Evolutionary conservation across 2,888 invertebrate genomes (phyloP).

Genomic region (Linnaemya vulpina): DNA sequence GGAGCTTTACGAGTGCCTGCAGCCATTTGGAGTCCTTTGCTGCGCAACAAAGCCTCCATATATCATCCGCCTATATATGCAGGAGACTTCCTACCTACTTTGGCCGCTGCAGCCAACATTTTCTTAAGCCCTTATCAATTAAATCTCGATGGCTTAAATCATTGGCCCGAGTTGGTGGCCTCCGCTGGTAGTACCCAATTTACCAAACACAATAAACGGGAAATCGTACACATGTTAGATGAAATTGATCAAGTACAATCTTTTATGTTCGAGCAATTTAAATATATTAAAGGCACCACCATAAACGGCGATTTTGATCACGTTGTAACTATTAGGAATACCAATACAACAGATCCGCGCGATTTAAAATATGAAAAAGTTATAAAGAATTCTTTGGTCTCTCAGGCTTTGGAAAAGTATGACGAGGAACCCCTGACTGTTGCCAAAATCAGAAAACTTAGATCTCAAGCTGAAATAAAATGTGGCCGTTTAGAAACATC

Average conservation of each 20-base stretch:
- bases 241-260: conserved; percentile 83
- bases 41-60: conserved; percentile 84
- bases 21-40: conserved; percentile 88
- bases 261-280: conserved; percentile 76
- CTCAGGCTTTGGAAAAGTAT: conserved; percentile 73
- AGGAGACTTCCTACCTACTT: conserved; percentile 92
- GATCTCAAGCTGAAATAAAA: conserved; percentile 72
- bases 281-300: conserved; percentile 81
- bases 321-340: conserved; percentile 75
- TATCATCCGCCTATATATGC: conserved; percentile 89
- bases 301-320: conserved; percentile 75
- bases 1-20: conserved; percentile 91
- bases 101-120: conserved; percentile 82
- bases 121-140: conserved; percentile 75
- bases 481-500: conserved; percentile 72
- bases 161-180: conserved; percentile 86
- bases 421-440: conserved; percentile 72
- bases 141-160: conserved; percentile 86
- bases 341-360: conserved; percentile 77
- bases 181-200: background rate
- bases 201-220: conserved; percentile 82
- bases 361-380: conserved; percentile 74
- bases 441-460: conserved; percentile 68
- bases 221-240: conserved; percentile 90
- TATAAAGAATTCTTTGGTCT: conserved; percentile 75